Conservation (phyloP, 2,797 vertebrate genomes). For the Microtus agrestis region DNA sequence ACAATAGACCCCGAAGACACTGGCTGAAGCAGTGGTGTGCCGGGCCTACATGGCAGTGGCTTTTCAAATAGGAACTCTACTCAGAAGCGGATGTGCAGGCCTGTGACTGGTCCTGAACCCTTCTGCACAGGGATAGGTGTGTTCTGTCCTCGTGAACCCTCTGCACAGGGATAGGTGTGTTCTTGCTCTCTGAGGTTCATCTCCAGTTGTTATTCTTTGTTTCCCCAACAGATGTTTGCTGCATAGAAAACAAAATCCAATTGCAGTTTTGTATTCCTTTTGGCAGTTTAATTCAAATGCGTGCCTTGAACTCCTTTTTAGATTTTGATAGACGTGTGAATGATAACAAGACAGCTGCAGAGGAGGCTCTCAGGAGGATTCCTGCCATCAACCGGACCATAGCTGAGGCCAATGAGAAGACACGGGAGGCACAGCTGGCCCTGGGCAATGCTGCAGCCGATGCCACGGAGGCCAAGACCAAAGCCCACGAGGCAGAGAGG, state of each 20-base stretch:
- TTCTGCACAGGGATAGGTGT: accelerated
- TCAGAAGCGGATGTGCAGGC: background rate
- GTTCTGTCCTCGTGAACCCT: too few relatives aligned
- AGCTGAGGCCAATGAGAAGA: conserved; percentile 94
- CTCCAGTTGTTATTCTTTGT: background rate
- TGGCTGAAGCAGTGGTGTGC: background rate
- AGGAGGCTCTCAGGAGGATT: conserved; percentile 95
- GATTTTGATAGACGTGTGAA: conserved; percentile 97
- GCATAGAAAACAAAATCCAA: background rate
- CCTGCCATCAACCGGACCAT: conserved; percentile 94
- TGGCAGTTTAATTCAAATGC: background rate
- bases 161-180: too few relatives aligned
- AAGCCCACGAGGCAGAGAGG: conserved; percentile 93
- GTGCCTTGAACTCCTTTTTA: conserved; percentile 78
- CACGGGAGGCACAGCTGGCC: conserved; percentile 91
- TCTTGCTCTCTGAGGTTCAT: background rate
- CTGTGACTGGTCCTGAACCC: background rate
- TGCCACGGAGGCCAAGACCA: conserved; percentile 93
- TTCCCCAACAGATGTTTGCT: background rate
- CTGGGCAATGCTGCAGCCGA: conserved; percentile 94
- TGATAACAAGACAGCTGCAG: conserved; percentile 97
- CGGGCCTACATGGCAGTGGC: background rate
- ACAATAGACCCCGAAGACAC: background rate
- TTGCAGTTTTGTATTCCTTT: background rate
- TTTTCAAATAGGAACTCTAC: background rate